Conservation (phyloP, 2,888 invertebrate species). For the Apoda limacodes region DNA sequence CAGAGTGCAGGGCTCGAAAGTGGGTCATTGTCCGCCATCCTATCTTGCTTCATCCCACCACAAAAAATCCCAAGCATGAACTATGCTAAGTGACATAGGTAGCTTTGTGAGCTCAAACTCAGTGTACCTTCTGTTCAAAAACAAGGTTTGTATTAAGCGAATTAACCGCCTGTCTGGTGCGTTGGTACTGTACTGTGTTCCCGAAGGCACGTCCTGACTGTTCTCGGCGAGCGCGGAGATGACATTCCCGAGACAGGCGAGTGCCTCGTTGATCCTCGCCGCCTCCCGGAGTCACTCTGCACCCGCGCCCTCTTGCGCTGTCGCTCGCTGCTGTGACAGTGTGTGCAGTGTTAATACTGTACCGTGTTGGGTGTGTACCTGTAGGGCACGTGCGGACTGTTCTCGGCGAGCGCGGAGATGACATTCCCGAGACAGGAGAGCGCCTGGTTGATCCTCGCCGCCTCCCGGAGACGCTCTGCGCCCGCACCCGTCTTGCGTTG, state of each 20-base stretch:
- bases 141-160: no score
- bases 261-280: conserved; percentile 95
- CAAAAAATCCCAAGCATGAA: no score
- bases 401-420: conserved; percentile 96
- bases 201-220: conserved; percentile 95
- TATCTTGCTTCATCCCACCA: no score
- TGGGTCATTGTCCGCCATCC: no score
- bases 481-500: conserved; percentile 97
- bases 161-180: no score
- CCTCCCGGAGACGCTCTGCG: conserved; percentile 93
- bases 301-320: conserved; percentile 97
- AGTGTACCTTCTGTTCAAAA: no score
- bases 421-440: conserved; percentile 98
- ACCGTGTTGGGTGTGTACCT: no score
- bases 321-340: conserved; percentile 96
- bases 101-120: no score
- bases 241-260: conserved; percentile 98
- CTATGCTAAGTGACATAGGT: no score
- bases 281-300: conserved; percentile 95
- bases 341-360: no score
- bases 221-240: conserved; percentile 97
- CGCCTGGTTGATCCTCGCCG: conserved; percentile 97
- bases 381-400: conserved; percentile 96
- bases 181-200: no score
- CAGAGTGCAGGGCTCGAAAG: no score